These are phyloP conservation scores for Penaeus indicus DNA, from an alignment of 1,140 invertebrate genomes.

Conservation along the genomic window DNA sequence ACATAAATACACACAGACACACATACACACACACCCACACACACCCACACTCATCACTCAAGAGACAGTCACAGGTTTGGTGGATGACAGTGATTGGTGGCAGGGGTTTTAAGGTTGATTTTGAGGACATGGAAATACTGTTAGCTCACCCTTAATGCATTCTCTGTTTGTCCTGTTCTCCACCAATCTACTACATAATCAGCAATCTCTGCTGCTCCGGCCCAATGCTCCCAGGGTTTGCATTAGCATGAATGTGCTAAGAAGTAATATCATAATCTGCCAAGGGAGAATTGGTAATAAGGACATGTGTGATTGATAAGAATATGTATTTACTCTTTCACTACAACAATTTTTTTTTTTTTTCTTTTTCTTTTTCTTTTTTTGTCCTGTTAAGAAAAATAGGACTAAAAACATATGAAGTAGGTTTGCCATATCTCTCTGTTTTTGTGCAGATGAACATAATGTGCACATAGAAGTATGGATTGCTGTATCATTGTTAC, in stretches of 20 bases:
- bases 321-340: no score
- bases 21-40: background rate
- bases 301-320: slow-evolving; percentile 17
- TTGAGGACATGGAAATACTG: slow-evolving; percentile 42
- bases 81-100: slow-evolving; percentile 43
- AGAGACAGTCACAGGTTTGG: slow-evolving; percentile 36
- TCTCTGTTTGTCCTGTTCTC: slow-evolving; percentile 48
- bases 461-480: slow-evolving; percentile 25
- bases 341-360: no score
- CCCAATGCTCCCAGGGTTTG: slow-evolving; percentile 34
- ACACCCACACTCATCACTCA: slow-evolving; percentile 31
- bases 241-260: slow-evolving; percentile 35
- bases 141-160: slow-evolving; percentile 55
- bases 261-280: slow-evolving; percentile 24
- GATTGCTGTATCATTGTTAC: slow-evolving; percentile 22
- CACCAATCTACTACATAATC: slow-evolving; percentile 44
- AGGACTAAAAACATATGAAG: background rate
- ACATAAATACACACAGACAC: background rate
- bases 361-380: no score
- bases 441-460: slow-evolving; percentile 35
- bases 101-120: slow-evolving; percentile 53
- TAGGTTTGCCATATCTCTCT: slow-evolving; percentile 40
- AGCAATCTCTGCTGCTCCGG: slow-evolving; percentile 49
- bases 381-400: background rate
- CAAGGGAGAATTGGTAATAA: slow-evolving; percentile 36